Conservation (phyloP, 64 coral and sea anemone genomes). For the Montipora efflorescens region DNA sequence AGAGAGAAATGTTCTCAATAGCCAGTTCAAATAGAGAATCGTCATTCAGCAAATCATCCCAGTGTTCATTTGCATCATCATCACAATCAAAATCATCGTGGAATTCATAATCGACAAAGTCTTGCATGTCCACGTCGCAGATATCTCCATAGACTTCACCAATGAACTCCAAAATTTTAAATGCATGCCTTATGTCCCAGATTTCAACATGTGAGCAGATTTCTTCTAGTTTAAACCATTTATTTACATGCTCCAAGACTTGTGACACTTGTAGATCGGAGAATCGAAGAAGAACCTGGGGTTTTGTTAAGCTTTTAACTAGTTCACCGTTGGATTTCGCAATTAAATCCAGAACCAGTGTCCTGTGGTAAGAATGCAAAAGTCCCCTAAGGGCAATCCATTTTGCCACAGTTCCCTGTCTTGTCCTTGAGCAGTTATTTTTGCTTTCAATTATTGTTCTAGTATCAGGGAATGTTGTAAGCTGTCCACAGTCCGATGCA, state of each 20-base stretch:
- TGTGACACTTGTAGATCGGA: constrained; percentile 70
- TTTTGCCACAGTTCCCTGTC: constrained; percentile 1
- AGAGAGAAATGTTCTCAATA: constrained; percentile 48
- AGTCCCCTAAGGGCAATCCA: not conserved
- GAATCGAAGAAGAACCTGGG: constrained; percentile 62
- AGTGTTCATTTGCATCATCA: constrained; percentile 12
- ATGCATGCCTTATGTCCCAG: constrained; percentile 72
- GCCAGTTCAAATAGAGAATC: constrained; percentile 48
- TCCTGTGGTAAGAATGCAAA: constrained; percentile 61
- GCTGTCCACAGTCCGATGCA: not conserved
- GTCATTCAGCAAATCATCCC: constrained; percentile 42
- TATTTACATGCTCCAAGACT: constrained; percentile 19
- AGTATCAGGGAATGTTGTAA: not conserved
- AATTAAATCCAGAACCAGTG: constrained; percentile 37
- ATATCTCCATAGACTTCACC: constrained; percentile 65
- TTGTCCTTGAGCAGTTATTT: not conserved
- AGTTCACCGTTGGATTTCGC: constrained; percentile 3
- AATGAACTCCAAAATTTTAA: constrained; percentile 18
- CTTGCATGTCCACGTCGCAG: not conserved
- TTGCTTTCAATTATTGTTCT: not conserved
- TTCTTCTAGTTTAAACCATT: constrained; percentile 60
- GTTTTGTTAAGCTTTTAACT: constrained; percentile 12
- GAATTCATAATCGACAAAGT: constrained; percentile 24
- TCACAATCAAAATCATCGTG: constrained; percentile 44
- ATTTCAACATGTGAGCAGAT: constrained; percentile 62